Base-by-base conservation (phyloP, 2,797 vertebrate genomes). In the Sebastes paucispinis region DNA sequence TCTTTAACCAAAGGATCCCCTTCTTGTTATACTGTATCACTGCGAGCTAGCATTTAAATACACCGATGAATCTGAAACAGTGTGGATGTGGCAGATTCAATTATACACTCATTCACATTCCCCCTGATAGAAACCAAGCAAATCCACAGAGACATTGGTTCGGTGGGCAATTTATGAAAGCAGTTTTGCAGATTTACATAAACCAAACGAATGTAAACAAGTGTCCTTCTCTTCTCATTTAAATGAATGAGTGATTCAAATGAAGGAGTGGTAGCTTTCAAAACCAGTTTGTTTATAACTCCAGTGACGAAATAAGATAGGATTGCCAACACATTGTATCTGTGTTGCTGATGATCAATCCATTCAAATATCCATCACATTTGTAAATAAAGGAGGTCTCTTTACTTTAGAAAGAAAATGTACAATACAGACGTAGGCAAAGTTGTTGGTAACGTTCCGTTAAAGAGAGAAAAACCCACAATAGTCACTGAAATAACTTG, bases 61-160 rank as follows among this genome's bases (percentile, higher is more conserved):
- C 80, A 85, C 68, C 63, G 69, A 89, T 87, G 87, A 91, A 89
- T 88, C 73, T 92, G 87, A 87, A 88, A 88, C 82, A 85, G 73
- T 86, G 87, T 81, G 88, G 60, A 75, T 69, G 69, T 77, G 83
- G 85, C 80, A 79, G 67, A 90, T 88, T 89, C 80, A 89, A 91
- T 92, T 88, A 91, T 82, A 79, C 71, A 81, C 86, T 85, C 84
- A 77, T 87, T 86, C 85, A 59, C 79, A 80, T 80, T 83, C 82
- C 87, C 43, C 83, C 59, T 70, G 86, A 86, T 82, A 79, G 88
- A 88, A 85, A 87, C 7, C 12, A 80, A 82, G 88, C 81, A 88
- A 69, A 87, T 87, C 75, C 82, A 58, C 47, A 55, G 85, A 76
- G 81, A 89, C 74, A 67, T 34, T 82, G 78, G 86, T 69, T 47